Evolutionary conservation across 2,888 invertebrate species (phyloP).

Genomic region (Eristalinus sepulchralis): DNA sequence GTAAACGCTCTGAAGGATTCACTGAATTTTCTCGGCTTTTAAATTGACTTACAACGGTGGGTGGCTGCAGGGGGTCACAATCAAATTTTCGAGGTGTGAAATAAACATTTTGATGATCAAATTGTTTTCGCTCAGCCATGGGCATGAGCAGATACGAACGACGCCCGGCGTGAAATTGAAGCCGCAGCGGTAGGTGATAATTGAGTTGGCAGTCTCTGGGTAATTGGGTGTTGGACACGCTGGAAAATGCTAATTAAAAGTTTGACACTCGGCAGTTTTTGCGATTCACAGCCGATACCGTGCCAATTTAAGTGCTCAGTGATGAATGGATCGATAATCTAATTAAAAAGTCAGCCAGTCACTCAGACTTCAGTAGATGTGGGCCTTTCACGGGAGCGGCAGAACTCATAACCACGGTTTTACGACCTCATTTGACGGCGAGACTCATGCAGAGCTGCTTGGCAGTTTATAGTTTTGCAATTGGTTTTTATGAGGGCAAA

Average conservation of each 20-base stretch:
- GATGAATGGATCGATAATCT: not conserved
- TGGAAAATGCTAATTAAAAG: not conserved
- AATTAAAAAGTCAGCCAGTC: not conserved
- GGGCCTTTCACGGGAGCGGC: not conserved
- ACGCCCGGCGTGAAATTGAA: not conserved
- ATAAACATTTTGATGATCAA: slow-evolving; percentile 26
- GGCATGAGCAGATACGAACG: not conserved
- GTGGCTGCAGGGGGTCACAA: not conserved
- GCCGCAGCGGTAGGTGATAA: not conserved
- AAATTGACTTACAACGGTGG: slow-evolving; percentile 12
- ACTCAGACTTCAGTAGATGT: not conserved
- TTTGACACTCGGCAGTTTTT: not conserved
- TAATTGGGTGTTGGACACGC: not conserved
- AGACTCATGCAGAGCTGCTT: not conserved
- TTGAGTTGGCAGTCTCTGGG: slow-evolving; percentile 18
- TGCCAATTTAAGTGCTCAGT: not conserved
- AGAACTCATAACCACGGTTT: not conserved
- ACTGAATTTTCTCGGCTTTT: not conserved
- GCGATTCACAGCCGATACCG: not conserved
- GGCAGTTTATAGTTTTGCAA: not conserved
- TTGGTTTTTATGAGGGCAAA: not conserved
- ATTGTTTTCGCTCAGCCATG: slow-evolving; percentile 31
- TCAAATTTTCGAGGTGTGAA: slow-evolving; percentile 35
- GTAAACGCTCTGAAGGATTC: slow-evolving; percentile 12
- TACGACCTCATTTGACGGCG: not conserved